Evolutionary conservation across 2,797 vertebrate species (phyloP).

Genomic region (Chloroceryle amazona): DNA sequence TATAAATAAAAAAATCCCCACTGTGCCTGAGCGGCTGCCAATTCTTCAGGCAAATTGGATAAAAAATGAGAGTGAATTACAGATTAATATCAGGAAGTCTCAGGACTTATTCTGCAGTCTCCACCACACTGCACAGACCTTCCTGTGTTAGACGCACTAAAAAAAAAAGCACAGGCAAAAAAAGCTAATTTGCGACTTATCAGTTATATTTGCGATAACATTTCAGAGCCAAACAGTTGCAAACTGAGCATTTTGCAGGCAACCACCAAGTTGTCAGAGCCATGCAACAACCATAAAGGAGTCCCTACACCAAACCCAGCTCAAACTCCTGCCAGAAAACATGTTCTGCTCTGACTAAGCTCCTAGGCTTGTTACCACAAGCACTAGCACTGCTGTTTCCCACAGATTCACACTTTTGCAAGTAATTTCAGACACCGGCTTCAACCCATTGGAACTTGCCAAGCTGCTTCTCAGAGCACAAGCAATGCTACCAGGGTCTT

Average conservation of each 20-base stretch:
- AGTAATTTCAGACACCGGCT: neutral
- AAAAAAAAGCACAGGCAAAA: neutral
- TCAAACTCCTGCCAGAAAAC: accelerated
- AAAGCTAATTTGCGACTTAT: neutral
- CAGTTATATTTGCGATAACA: neutral
- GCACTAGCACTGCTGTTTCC: neutral
- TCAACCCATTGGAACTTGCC: neutral
- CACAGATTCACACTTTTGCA: neutral
- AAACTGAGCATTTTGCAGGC: neutral
- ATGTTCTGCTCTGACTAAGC: neutral
- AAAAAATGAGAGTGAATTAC: neutral
- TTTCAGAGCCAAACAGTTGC: neutral
- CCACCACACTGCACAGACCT: neutral
- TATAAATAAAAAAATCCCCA: neutral
- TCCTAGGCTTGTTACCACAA: constrained; percentile 23
- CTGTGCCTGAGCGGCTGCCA: neutral
- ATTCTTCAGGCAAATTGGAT: neutral
- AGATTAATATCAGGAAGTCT: neutral
- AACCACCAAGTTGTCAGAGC: neutral
- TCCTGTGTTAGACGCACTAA: neutral
- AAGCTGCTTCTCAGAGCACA: neutral
- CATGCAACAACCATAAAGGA: neutral
- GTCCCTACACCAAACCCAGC: neutral
- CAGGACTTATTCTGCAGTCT: neutral
- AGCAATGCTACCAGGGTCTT: neutral